Evolutionary conservation across 1,140 invertebrate species (phyloP), one percentile per base, ranked within the genome.

Genomic region (Batillaria attramentaria): DNA sequence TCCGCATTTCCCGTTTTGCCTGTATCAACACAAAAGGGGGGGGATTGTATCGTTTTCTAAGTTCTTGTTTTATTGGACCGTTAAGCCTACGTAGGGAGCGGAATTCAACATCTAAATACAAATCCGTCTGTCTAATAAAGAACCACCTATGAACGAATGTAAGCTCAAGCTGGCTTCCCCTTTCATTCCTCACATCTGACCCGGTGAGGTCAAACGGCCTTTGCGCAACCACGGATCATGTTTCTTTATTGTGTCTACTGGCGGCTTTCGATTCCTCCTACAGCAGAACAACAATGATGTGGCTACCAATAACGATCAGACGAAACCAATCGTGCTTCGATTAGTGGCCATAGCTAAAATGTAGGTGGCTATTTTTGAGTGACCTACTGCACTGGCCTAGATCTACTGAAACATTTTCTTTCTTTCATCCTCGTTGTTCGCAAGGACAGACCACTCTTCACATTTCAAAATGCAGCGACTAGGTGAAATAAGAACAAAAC

Each of bases 351-450:
- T 31, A 31, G 50, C 3, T 8, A 50, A 31, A 50, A 43, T 28
- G 3, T 31, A 72, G 8, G 8, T 50, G n/a, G 70, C 42, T 72
- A 35, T 72, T 72, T 72, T 46, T n/a, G 33, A 24, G 28, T 72
- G 70, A 72, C 70, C 70, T 33, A 72, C 42, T 72, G 70, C 43
- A 72, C 42, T 72, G 70, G 28, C 70, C 70, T 43, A 72, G 70
- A 43, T 72, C 70, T 31, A 46, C 70, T 43, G 33, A 39, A 31
- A 72, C 43, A 46, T 46, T 65, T 72, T 46, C 70, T 72, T 72
- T 50, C 42, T 72, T 28, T 43, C 37, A 20, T 50, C 41, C 41
- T 24, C 57, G n/a, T 28, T 62, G n/a, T 62, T 31, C 57, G 2
- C 57, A 62, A 62, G 57, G 57, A 69, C 42, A 31, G 24, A 46